Percentiles rank a stretch among this genome's conserved stretches.
Conservation (phyloP, 2,113 vertebrate genomes). For the Cryptomyrus ogoouensis region DNA sequence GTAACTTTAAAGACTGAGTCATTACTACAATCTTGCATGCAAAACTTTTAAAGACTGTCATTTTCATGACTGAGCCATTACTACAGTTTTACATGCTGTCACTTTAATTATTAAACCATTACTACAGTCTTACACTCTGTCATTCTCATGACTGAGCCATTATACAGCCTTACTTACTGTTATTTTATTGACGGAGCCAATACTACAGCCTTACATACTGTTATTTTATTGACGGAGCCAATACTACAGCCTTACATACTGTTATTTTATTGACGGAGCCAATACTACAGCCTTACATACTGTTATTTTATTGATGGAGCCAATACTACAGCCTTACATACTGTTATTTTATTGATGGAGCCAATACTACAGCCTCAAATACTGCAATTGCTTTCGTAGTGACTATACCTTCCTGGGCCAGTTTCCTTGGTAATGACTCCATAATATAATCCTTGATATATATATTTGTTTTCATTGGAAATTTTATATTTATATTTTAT, state of each 20-base stretch:
- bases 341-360: no score
- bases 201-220: no score
- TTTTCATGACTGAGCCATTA: background rate
- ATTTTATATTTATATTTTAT: background rate
- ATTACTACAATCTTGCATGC: background rate
- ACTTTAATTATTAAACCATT: background rate
- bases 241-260: background rate
- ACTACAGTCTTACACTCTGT: background rate
- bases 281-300: background rate
- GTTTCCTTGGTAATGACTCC: background rate
- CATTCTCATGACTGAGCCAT: background rate
- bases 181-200: no score
- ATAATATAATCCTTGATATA: background rate
- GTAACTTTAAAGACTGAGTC: background rate
- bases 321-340: background rate
- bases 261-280: background rate
- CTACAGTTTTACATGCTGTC: background rate
- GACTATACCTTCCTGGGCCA: conserved; percentile 27
- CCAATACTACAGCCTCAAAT: background rate
- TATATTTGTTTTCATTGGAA: background rate
- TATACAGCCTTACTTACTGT: no score
- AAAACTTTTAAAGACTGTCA: background rate
- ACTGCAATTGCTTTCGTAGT: conserved; percentile 12
- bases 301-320: background rate
- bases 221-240: background rate